Evolutionary conservation across 2,888 invertebrate species (phyloP), one percentile per base, ranked within the genome.

Genomic region (Opisthograptis luteolata): DNA sequence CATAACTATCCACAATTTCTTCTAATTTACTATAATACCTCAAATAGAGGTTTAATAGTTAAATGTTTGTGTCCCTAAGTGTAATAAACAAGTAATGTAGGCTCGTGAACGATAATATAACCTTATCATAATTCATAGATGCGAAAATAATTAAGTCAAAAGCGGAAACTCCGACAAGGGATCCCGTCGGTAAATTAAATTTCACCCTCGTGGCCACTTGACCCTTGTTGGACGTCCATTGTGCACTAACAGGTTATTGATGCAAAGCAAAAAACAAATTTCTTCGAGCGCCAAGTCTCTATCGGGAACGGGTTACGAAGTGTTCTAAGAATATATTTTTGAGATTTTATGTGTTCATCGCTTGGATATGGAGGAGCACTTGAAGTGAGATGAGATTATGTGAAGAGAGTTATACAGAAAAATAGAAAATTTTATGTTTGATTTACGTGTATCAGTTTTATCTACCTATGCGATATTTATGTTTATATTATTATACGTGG

Each of bases 121-220:
- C 66, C 60, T 58, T 64, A 64, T 69, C 70, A 63, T 70, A 67
- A 73, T 76, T 74, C 73, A 71, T 76, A 74, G 68, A 77, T 68
- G 72, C 60, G 70, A 75, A 78, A 75, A 76, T 80, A 81, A 82
- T 82, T 79, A 78, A 76, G 71, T 75, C 58, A 65, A 70, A 73
- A 73, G 67, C 67, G 68, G 71, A 58, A 70, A 68, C 67, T 69
- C 71, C 56, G 63, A 58, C 62, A 46, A 62, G 62, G 70, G 71
- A 65, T 68, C 69, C 66, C 62, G 70, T 65, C 73, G 70, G 74
- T 73, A 81, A 81, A 82, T 81, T 81, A 79, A 78, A 81, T 79
- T 79, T 75, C 55, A 67, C 81, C 73, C 79, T 66, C 44, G 79
- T 67, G 76, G 64, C 73, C 76, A 79, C 79, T 80, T 78, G 76